Evolutionary conservation across 2,113 vertebrate species (phyloP).

Genomic region (Salvelinus fontinalis): DNA sequence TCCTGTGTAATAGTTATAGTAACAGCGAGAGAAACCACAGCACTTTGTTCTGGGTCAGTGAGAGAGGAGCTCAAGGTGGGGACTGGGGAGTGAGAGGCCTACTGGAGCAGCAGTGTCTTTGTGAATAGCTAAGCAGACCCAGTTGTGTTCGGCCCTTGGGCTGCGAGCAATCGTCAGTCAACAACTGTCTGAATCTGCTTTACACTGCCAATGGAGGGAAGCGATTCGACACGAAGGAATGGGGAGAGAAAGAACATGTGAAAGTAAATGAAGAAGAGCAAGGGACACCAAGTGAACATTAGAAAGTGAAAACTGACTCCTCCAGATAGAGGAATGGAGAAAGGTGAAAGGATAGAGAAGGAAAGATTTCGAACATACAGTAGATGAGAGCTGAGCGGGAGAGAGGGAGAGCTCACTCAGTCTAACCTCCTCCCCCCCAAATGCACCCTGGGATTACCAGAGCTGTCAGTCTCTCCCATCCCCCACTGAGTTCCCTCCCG

Average conservation of each 20-base stretch:
- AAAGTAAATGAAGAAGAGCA: background rate
- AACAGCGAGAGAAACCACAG: no score
- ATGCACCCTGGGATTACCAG: background rate
- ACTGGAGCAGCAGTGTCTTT: background rate
- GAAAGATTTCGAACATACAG: background rate
- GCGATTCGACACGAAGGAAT: slow-evolving; percentile 2
- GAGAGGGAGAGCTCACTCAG: background rate
- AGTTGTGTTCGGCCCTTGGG: slow-evolving; percentile 26
- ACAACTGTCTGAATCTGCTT: slow-evolving; percentile 36
- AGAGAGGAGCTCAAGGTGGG: background rate
- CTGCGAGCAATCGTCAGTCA: slow-evolving; percentile 60
- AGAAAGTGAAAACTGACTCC: background rate
- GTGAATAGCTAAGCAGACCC: background rate
- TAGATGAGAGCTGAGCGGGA: background rate
- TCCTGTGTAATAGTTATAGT: no score
- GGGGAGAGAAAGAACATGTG: background rate
- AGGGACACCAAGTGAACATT: background rate
- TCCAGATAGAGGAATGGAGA: slow-evolving; percentile 9
- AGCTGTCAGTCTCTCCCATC: background rate
- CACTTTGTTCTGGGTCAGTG: background rate
- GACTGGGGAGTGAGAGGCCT: background rate
- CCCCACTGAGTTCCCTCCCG: slow-evolving; percentile 2
- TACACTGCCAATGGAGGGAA: slow-evolving; percentile 45
- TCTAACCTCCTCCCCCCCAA: background rate
- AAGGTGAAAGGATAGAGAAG: background rate